Evolutionary conservation across 2,113 vertebrate genomes (phyloP).

Genomic region (Psammodynastes pulverulentus): DNA sequence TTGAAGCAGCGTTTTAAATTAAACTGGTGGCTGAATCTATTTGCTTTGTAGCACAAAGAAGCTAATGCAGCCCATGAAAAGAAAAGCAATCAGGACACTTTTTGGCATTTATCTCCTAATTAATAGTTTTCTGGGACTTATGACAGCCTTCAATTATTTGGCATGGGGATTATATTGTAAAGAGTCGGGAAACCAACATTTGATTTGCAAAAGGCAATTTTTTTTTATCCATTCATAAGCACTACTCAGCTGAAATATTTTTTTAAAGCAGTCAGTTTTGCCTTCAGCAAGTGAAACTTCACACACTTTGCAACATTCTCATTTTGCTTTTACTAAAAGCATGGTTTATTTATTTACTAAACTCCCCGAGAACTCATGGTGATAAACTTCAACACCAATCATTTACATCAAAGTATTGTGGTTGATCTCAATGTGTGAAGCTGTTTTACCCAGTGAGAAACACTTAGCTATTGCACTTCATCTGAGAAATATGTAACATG

Average conservation of each 20-base stretch:
- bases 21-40: not conserved
- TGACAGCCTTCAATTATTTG: not conserved
- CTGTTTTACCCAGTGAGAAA: slow-evolving; percentile 27
- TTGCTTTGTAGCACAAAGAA: slow-evolving; percentile 6
- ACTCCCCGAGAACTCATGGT: not conserved
- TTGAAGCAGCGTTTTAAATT: not conserved
- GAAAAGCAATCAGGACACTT: not conserved
- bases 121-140: not conserved
- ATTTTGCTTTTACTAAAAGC: slow-evolving; percentile 27
- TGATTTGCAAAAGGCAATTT: slow-evolving; percentile 20
- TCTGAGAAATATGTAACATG: slow-evolving; percentile 28
- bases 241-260: slow-evolving; percentile 3
- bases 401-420: not conserved
- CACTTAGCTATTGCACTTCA: slow-evolving; percentile 31
- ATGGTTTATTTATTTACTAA: not conserved
- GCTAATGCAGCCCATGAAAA: not conserved
- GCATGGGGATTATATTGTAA: slow-evolving; percentile 5
- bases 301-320: not conserved
- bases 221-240: not conserved
- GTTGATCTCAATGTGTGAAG: slow-evolving; percentile 32
- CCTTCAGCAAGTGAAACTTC: slow-evolving; percentile 10
- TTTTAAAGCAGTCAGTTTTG: slow-evolving; percentile 18
- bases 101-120: slow-evolving; percentile 10
- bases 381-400: slow-evolving; percentile 14
- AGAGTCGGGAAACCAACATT: slow-evolving; percentile 1